Conservation (phyloP, 2,797 vertebrate genomes). For the Scleropages formosus region DNA sequence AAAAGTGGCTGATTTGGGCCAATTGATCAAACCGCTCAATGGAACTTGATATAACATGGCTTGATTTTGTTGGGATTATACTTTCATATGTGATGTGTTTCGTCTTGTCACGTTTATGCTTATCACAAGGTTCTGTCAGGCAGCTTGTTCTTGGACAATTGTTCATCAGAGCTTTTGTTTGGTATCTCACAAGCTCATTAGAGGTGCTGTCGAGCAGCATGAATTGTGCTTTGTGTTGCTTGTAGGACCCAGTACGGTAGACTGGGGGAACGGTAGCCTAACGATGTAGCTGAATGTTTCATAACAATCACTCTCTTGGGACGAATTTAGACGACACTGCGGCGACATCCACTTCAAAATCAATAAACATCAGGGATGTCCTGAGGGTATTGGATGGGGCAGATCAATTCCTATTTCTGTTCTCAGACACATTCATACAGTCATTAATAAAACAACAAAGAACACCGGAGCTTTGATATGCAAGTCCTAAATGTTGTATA, state of each 20-base stretch:
- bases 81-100: no score
- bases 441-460: no score
- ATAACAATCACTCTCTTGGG: neutral
- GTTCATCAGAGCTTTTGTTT: neutral
- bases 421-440: neutral
- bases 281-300: conserved; percentile 46
- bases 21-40: neutral
- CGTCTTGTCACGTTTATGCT: no score
- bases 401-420: conserved; percentile 13
- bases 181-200: no score
- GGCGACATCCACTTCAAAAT: conserved; percentile 12
- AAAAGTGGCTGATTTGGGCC: neutral
- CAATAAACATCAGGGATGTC: conserved; percentile 16
- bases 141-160: no score
- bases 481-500: conserved; percentile 7
- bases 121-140: no score
- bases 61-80: no score
- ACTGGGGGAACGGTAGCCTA: conserved; percentile 44
- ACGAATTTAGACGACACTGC: neutral
- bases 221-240: neutral
- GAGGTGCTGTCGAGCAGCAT: neutral
- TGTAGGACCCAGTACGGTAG: conserved; percentile 2
- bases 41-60: neutral
- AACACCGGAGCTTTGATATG: conserved; percentile 5
- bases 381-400: neutral